Base-by-base conservation (phyloP, 1,140 invertebrate genomes). In the Bombus confusus region DNA sequence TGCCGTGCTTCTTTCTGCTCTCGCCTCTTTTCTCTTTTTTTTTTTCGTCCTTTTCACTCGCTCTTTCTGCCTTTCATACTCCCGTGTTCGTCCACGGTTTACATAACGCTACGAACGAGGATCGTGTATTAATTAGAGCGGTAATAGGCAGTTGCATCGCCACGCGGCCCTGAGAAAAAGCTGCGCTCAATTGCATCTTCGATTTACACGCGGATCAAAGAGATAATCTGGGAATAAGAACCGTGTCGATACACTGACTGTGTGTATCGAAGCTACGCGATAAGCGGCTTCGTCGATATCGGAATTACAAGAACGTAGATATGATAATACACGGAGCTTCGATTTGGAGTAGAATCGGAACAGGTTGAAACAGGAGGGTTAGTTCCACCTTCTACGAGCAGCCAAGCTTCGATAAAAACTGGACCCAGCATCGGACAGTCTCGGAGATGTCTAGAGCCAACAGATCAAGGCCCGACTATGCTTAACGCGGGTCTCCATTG, bases 91-190 rank as follows among this genome's bases (percentile, higher is more conserved):
- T n/a, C 22, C 59, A 22, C 57, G 71, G 28, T 76, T 84, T 79
- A 79, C 52, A 76, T 72, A 84, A 84, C 41, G 3, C 39, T 34
- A 59, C 66, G 64, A 78, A 78, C 22, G 75, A 57, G 75, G 82
- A 71, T 84, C 82, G 52, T 57, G 82, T 84, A 79, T 84, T 79
- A 79, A 79, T 84, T 84, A 84, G 66, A 84, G 28, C 57, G 76
- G n/a, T n/a, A 64, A 5, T n/a, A 31, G 37, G 43, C 73, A 84
- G 75, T 66, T 79, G 75, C 64, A 52, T 47, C 39, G 82, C 25
- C 80, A 31, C 72, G 73, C 76, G 66, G 66, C 82, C 82, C 47
- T 71, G 75, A 39, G 66, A 41, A 84, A 79, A 84, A 84, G 31
- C 71, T 47, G 52, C 22, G 39, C n/a, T 39, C 43, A n/a, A 52